phyloP scores from a whole-genome alignment of 2,113 vertebrate species.

The Lonchura striata region DNA sequence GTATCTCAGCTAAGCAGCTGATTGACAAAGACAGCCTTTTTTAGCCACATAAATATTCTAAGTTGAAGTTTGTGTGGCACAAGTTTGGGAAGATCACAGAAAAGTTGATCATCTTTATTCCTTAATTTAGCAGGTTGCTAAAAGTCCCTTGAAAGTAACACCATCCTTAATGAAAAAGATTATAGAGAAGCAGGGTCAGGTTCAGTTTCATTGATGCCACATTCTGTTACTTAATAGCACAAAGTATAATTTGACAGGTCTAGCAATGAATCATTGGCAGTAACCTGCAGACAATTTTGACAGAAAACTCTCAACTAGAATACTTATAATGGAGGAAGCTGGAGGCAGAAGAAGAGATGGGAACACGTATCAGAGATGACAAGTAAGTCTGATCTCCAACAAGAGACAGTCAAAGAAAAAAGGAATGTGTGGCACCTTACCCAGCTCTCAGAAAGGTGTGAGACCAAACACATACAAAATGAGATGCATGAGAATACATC shows the following conservation, averaged over 20 bases:
- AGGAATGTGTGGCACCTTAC: not conserved
- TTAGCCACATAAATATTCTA: not conserved
- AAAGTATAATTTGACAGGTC: not conserved
- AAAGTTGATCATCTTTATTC: not conserved
- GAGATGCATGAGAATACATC: not conserved
- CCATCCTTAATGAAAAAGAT: not conserved
- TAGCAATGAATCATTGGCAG: not conserved
- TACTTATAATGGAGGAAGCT: not conserved
- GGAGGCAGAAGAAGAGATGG: not conserved
- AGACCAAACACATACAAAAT: not conserved
- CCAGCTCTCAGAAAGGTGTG: not conserved
- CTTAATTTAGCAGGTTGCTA: not conserved
- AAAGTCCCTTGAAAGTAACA: not conserved
- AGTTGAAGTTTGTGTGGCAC: not conserved
- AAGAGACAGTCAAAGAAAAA: not conserved
- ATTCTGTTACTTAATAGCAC: not conserved
- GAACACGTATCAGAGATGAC: not conserved
- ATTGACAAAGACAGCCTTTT: not conserved
- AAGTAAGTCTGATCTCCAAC: not conserved
- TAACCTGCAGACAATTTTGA: not conserved
- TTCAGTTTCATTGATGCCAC: not conserved
- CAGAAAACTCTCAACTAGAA: not conserved
- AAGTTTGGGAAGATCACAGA: not conserved
- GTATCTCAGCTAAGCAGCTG: not conserved
- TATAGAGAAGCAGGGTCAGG: not conserved